Conservation (phyloP, 2,888 invertebrate genomes). For the Geophilus truncorum region DNA sequence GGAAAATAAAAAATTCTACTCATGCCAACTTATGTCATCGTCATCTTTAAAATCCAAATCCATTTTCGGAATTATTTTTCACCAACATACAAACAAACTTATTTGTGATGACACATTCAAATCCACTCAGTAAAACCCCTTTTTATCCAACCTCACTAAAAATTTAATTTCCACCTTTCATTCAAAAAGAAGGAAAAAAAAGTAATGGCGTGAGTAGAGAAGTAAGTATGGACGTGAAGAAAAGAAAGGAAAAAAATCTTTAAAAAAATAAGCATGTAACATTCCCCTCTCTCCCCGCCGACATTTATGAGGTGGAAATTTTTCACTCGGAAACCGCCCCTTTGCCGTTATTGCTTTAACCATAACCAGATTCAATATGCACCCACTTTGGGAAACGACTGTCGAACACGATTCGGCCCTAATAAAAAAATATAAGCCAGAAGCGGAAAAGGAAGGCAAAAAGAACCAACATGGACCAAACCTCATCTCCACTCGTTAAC, state of each 20-base stretch:
- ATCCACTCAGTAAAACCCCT: neutral
- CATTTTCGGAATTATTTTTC: neutral
- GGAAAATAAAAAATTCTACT: too few relatives aligned
- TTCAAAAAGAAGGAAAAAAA: neutral
- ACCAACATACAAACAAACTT: neutral
- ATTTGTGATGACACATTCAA: neutral
- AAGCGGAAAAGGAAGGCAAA: neutral
- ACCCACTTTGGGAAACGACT: conserved; percentile 20
- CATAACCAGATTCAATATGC: conserved; percentile 19
- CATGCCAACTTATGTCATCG: neutral
- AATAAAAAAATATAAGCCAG: conserved; percentile 17
- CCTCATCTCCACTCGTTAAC: conserved; percentile 25
- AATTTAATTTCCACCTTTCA: neutral
- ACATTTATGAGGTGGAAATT: conserved; percentile 3
- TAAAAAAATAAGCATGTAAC: too few relatives aligned
- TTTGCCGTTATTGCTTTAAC: conserved; percentile 5
- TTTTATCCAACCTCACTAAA: neutral
- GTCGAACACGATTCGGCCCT: conserved; percentile 21
- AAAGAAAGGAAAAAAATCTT: neutral
- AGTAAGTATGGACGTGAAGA: too few relatives aligned
- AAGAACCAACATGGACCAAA: neutral
- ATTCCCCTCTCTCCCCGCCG: too few relatives aligned
- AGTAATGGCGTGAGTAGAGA: too few relatives aligned
- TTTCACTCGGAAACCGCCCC: conserved; percentile 19
- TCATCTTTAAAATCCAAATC: neutral